Evolutionary conservation across 2,797 vertebrate genomes (phyloP), one percentile per base, ranked within the genome.

Genomic region (Cottoperca gobio): DNA sequence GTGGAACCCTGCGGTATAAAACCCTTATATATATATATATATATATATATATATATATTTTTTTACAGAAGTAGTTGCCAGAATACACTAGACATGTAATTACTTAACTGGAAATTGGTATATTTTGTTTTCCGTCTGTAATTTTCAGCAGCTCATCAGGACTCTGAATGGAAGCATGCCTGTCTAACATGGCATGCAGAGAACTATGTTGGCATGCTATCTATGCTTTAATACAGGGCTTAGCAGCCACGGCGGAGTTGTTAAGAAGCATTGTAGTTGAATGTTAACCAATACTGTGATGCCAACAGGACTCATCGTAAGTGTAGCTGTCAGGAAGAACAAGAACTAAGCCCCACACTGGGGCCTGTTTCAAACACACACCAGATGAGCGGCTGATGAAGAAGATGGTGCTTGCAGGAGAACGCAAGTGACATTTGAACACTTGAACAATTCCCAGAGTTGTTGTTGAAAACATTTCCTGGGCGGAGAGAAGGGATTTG

Each of bases 221-320:
- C 77, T 85, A 3, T 73, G 64, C 79, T 89, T 89, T 86, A 81
- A 89, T 82, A 80, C 48, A 3, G 43, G 78, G 85, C 87, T 91
- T 87, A 87, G 83, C 73, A 73, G 85, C 75, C 86, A 79, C 87
- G 72, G 84, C 23, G 73, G 86, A 88, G 78, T 75, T 86, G 84
- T 86, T 81, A 76, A 79, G 78, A 81, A 63, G 80, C 61, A 45
- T 85, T 79, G 85, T 86, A 66, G 58, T 79, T 78, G 76, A 90
- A 88, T 87, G 81, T 84, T 87, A 89, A 92, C 86, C 79, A 74
- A 70, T 54, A 72, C 76, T 59, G 61, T 59, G 57, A 70, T 73
- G 71, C 83, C 82, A 79, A 67, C 71, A 82, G 81, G 70, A 79
- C 67, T 87, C 50, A 49, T 70, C 82, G 78, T 80, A 72, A 85